Evolutionary conservation across 1,140 invertebrate genomes (phyloP).

Genomic region (Diachasma alloeum): DNA sequence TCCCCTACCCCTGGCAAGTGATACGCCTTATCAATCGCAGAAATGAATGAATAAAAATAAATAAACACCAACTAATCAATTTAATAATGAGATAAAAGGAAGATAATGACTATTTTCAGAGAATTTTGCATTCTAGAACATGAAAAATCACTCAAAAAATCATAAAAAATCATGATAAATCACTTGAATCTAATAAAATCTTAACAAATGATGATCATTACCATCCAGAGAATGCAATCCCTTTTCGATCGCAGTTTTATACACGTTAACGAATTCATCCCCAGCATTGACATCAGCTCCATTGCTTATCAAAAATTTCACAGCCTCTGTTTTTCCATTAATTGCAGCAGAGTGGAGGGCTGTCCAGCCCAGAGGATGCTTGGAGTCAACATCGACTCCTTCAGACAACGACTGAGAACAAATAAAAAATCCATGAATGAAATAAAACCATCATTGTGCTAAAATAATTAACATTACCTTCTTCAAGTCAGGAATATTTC

Average conservation of each 20-base stretch:
- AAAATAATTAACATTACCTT: constrained; percentile 58
- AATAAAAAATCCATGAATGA: constrained; percentile 19
- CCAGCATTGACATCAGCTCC: constrained; percentile 83
- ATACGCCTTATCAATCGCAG: too few relatives aligned
- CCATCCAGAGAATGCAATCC: constrained; percentile 72
- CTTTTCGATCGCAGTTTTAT: constrained; percentile 69
- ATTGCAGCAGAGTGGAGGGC: constrained; percentile 84
- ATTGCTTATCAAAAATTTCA: constrained; percentile 74
- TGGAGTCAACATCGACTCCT: constrained; percentile 69
- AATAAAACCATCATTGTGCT: background rate
- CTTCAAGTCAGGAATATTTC: constrained; percentile 69
- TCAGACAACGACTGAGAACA: constrained; percentile 44
- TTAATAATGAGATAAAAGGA: too few relatives aligned
- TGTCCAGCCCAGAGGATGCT: constrained; percentile 85
- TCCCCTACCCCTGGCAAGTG: too few relatives aligned
- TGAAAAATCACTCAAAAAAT: too few relatives aligned
- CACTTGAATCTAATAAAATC: too few relatives aligned
- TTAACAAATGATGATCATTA: constrained; percentile 39
- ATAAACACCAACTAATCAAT: too few relatives aligned
- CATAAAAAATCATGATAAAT: too few relatives aligned
- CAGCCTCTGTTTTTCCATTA: constrained; percentile 73
- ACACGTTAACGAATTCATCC: constrained; percentile 82
- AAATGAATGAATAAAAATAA: too few relatives aligned
- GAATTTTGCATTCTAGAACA: too few relatives aligned
- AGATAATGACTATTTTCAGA: too few relatives aligned